Conservation (phyloP, 2,888 invertebrate genomes). For the Lepidocyrtinus sp. region DNA sequence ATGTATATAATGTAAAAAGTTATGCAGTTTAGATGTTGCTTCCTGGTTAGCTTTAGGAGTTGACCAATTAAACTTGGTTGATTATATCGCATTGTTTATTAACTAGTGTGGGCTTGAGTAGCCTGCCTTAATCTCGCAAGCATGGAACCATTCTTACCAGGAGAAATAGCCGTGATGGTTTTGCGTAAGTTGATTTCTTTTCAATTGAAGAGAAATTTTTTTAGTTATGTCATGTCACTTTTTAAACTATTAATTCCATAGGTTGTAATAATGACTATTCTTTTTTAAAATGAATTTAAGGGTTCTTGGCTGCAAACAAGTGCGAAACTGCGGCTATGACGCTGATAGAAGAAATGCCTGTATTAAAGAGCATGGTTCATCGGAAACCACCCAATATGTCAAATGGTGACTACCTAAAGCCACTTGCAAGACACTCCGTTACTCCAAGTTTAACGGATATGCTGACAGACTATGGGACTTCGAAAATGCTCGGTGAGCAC, state of each 20-base stretch:
- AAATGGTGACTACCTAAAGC: constrained; percentile 33
- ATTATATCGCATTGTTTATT: too few species aligned
- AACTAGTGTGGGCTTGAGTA: too few species aligned
- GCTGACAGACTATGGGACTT: constrained; percentile 47
- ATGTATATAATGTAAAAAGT: too few species aligned
- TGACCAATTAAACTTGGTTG: too few species aligned
- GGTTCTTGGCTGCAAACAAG: constrained; percentile 44
- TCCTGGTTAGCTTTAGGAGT: too few species aligned
- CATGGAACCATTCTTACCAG: constrained; percentile 56
- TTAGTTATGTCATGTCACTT: neutral
- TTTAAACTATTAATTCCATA: neutral
- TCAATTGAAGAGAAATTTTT: too few species aligned
- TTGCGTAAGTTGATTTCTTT: constrained; percentile 44
- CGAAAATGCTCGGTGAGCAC: constrained; percentile 42
- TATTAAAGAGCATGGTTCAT: constrained; percentile 25
- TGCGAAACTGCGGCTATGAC: constrained; percentile 37
- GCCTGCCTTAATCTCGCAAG: too few species aligned
- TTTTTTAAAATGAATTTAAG: constrained; percentile 4
- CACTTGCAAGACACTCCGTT: constrained; percentile 18
- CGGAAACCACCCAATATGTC: constrained; percentile 33
- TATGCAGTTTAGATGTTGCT: too few species aligned
- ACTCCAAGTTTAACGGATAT: constrained; percentile 37
- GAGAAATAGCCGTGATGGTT: constrained; percentile 53
- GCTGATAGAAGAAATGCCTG: constrained; percentile 51
- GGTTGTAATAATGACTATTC: neutral